Percentiles rank a stretch among this genome's conserved stretches.
Conservation (phyloP, 1,140 invertebrate species). For the Watersipora subatra region DNA sequence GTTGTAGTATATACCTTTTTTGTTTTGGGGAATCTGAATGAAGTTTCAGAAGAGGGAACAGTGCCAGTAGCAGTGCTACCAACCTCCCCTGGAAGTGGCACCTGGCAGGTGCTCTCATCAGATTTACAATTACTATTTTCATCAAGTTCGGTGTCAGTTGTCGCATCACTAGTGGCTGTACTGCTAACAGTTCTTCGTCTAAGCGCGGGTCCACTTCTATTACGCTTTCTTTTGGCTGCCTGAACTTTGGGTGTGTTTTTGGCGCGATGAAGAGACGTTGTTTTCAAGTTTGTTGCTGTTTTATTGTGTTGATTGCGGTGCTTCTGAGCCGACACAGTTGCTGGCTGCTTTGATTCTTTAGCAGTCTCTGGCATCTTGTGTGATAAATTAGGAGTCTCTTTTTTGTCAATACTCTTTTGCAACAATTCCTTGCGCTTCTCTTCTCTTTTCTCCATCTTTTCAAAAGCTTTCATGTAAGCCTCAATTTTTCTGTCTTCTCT, state of each 20-base stretch:
- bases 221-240: too few relatives aligned
- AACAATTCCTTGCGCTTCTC: slow-evolving; percentile 42
- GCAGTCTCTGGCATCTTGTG: not conserved
- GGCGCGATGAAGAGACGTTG: too few relatives aligned
- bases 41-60: not conserved
- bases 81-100: slow-evolving; percentile 12
- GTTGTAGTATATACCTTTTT: slow-evolving; percentile 69
- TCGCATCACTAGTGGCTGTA: too few relatives aligned
- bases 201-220: too few relatives aligned
- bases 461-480: slow-evolving; percentile 81
- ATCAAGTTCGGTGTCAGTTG: too few relatives aligned
- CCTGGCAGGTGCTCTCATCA: slow-evolving; percentile 13
- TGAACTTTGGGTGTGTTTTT: too few relatives aligned
- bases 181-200: too few relatives aligned
- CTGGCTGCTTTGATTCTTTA: not conserved
- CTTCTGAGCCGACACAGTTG: too few relatives aligned
- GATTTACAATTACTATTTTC: slow-evolving; percentile 7
- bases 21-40: slow-evolving; percentile 72
- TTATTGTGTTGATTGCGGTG: too few relatives aligned
- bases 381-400: too few relatives aligned
- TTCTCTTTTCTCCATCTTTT: slow-evolving; percentile 46
- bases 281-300: too few relatives aligned
- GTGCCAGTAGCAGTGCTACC: slow-evolving; percentile 7
- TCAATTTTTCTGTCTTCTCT: slow-evolving; percentile 91
- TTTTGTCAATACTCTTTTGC: slow-evolving; percentile 20